Evolutionary conservation across 2,888 invertebrate species (phyloP), one percentile per base, ranked within the genome.

Genomic region (Drosophila gaucha): DNA sequence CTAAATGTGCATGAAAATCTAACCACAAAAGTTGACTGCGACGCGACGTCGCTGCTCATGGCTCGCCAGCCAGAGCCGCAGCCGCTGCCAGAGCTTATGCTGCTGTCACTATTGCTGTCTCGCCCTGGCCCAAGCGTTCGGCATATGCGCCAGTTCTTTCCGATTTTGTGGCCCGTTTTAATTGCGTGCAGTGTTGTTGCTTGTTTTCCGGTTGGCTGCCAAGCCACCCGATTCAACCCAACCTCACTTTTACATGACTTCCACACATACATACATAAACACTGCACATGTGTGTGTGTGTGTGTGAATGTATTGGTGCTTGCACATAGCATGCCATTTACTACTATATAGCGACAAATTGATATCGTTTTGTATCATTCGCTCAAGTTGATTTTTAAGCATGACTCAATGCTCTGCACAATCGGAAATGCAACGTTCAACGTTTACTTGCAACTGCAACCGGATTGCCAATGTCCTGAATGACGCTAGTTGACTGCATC

Each of bases 161-260:
- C 39, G 22, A 58, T 62, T 44, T 58, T 64, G 41, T 73, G 55
- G 68, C 58, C 59, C 75, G 56, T 80, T 68, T 66, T 73, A 75
- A 86, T 80, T 78, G 79, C 78, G 71, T 78, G 83, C 35, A 28
- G 62, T 64, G 57, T 87, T 90, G 89, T 90, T 88, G 89, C 88
- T 90, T 90, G 90, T 91, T 90, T 91, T 90, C 90, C 91, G 86
- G 89, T 88, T 90, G 91, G 91, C 86, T 90, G 82, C 67, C 58
- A 67, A 8, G 35, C 50, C 56, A 44, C 31, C 18, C 31, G 62
- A 9, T 38, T 60, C 63, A 36, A 9, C 26, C 14, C 51, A 43
- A 8, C 35, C 36, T 12, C 20, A 28, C 33, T 22, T 28, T 44
- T n/a, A 26, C 18, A 36, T 47, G 44, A 31, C 9, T 2, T 10